phyloP scores from a whole-genome alignment of 2,888 invertebrate genomes.

The Ariolimax columbianus region DNA sequence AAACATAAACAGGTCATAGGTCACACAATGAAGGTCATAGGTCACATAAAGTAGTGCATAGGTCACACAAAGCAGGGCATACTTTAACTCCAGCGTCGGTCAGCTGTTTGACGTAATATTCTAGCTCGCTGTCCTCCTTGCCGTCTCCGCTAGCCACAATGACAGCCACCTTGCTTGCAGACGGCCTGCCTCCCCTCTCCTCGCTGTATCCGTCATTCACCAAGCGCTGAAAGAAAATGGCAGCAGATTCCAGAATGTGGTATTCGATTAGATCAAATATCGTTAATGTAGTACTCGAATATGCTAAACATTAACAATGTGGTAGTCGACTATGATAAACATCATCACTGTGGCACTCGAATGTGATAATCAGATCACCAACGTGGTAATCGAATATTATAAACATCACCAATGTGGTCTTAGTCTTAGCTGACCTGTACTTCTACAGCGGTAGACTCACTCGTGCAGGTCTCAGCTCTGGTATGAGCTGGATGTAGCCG shows the following conservation, averaged over 20 bases:
- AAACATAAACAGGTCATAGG: neutral
- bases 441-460: too few species aligned
- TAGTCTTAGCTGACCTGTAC: too few species aligned
- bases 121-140: neutral
- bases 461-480: too few species aligned
- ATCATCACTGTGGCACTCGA: too few species aligned
- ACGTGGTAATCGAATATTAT: too few species aligned
- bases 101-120: neutral
- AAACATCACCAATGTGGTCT: too few species aligned
- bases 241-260: too few species aligned
- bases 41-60: neutral
- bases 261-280: too few species aligned
- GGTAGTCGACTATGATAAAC: too few species aligned
- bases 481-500: too few species aligned
- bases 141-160: neutral
- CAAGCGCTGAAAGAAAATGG: slow-evolving; percentile 7
- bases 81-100: neutral
- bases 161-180: slow-evolving; percentile 30
- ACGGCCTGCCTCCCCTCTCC: slow-evolving; percentile 38
- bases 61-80: neutral
- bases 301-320: too few species aligned
- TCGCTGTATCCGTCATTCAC: slow-evolving; percentile 27
- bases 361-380: too few species aligned
- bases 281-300: neutral
- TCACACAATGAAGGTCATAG: neutral